Evolutionary conservation across 2,797 vertebrate species (phyloP), one percentile per base, ranked within the genome.

Genomic region (Tapirus indicus): DNA sequence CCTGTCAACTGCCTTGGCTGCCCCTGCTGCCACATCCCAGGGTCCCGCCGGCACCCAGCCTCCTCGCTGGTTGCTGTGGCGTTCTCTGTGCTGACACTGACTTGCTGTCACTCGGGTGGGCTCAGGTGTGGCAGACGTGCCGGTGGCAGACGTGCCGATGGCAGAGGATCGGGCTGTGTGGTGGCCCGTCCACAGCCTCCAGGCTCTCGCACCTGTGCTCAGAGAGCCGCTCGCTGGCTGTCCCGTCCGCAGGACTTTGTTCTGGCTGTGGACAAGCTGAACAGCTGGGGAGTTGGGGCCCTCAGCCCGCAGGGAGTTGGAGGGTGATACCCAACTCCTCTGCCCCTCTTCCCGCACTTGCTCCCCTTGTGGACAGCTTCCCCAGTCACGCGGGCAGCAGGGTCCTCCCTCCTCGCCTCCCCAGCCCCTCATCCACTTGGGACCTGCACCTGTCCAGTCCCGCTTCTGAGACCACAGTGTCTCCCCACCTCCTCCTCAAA

Each of bases 251-350:
- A 29, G 47, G 56, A 29, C 68, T 82, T 62, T 4, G 1, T 23
- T 38, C 72, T 78, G 38, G 54, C 2, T 2, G 0, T 74, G 27
- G n/a, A 21, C 47, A 1, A 47, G 47, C 47, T 47, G 77, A 56
- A 44, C 29, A 12, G 10, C 32, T 20, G 54, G 71, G 32, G n/a
- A 25, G 41, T 4, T 25, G 23, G 58, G 38, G 49, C 49, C 7
- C 6, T 25, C 0, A 10, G 75, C 44, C 1, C 3, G 44, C 0
- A 5, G 21, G 47, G 21, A 27, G 18, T 7, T 0, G 1, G 56
- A 6, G 21, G 14, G 52, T 6, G 3, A 0, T 5, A 3, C 20
- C 16, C 3, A 32, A 18, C 25, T 32, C 58, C 38, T 5, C 41
- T 21, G 0, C 9, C 27, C 27, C 11, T 23, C 56, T 64, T 17